Evolutionary conservation across 2,888 invertebrate species (phyloP), one percentile per base, ranked within the genome.

Genomic region (Sesia apiformis): DNA sequence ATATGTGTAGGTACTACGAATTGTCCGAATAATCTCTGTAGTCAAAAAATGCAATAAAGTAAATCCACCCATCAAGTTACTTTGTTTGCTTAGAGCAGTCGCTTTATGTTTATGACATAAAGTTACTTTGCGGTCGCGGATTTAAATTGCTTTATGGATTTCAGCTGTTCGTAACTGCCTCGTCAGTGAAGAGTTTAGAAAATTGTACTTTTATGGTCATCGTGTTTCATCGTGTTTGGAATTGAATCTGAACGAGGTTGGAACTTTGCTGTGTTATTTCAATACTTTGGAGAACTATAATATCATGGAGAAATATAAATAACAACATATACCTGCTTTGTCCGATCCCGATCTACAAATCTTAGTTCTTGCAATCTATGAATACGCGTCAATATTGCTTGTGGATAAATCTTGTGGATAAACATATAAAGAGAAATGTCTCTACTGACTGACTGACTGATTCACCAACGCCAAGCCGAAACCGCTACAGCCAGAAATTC

Each of bases 11-110:
- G n/a, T 57, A 53, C 55, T 55, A 57, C 55, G 55, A 58, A 55
- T 56, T 56, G 58, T 58, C 55, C 53, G 58, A 56, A 58, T 52
- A 55, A 56, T 54, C 58, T 56, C 55, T 52, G 51, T 58, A 58
- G 55, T 58, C 58, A 54, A 58, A 54, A 56, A 55, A 51, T 53
- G 56, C 55, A 56, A 56, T 58, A 58, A 58, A 58, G 56, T 54
- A 56, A 58, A 58, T 56, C 56, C 55, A 51, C 53, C 52, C 52
- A 53, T 58, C 49, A 51, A 53, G 55, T 52, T 56, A 52, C 52
- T 58, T 56, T 58, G 56, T 56, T 58, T 58, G 58, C 53, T 55
- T 55, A 38, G 54, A 53, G 58, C 54, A 50, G 38, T 50, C 38
- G 38, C 7, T 39, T 50, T 50, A 50, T 50, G 50, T 50, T 50